phyloP scores from a whole-genome alignment of 2,888 invertebrate species.

The Lepas anatifera region DNA sequence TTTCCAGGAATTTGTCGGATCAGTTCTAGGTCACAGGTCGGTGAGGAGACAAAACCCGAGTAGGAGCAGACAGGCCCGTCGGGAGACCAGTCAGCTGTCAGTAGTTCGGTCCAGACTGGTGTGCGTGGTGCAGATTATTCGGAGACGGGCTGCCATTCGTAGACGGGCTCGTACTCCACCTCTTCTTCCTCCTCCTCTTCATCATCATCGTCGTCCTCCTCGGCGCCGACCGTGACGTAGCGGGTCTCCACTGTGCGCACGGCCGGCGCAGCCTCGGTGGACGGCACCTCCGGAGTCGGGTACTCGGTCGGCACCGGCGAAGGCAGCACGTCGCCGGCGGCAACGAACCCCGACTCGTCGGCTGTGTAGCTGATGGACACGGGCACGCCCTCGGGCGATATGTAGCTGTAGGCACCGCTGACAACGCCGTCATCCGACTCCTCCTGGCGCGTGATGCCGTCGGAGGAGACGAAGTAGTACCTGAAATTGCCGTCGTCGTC shows the following conservation, averaged over 20 bases:
- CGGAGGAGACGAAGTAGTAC: not conserved
- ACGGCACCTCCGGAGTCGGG: slow-evolving; percentile 4
- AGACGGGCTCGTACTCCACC: not conserved
- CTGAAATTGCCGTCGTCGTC: not conserved
- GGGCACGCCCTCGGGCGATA: not conserved
- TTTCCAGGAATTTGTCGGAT: too few relatives aligned
- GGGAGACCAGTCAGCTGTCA: too few relatives aligned
- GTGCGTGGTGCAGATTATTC: too few relatives aligned
- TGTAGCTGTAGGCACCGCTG: not conserved
- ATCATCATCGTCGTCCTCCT: not conserved
- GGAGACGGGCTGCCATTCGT: not conserved
- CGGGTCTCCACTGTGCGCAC: not conserved
- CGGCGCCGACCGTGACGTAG: not conserved
- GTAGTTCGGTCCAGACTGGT: too few relatives aligned
- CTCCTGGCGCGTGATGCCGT: not conserved
- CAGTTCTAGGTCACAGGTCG: too few relatives aligned
- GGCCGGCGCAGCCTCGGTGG: not conserved
- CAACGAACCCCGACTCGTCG: not conserved
- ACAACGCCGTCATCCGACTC: not conserved
- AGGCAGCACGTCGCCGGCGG: not conserved
- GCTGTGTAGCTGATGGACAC: not conserved
- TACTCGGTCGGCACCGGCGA: slow-evolving; percentile 1
- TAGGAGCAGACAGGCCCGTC: too few relatives aligned
- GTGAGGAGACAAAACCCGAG: too few relatives aligned
- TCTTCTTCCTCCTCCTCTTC: not conserved